Evolutionary conservation across 2,113 vertebrate genomes (phyloP).

Genomic region (Serinus canaria): DNA sequence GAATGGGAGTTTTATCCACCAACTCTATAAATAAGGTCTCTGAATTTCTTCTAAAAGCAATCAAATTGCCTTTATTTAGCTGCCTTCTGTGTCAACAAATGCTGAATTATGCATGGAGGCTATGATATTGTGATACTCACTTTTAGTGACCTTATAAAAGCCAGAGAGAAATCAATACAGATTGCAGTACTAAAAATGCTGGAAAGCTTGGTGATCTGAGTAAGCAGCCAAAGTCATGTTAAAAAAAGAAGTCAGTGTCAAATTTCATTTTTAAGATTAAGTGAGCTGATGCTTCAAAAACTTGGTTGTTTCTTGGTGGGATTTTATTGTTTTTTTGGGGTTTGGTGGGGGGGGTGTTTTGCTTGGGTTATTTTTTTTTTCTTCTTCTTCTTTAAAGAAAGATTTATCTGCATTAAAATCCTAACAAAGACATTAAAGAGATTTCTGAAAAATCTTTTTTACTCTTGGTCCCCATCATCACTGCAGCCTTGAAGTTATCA

Average conservation of each 20-base stretch:
- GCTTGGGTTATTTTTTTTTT: too few relatives aligned
- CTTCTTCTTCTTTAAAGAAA: not conserved
- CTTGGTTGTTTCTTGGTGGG: not conserved
- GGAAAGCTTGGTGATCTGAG: not conserved
- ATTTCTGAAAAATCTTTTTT: not conserved
- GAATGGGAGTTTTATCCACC: not conserved
- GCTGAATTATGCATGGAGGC: constrained; percentile 42
- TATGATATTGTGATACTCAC: constrained; percentile 23
- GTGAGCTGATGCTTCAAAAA: not conserved
- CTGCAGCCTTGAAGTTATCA: not conserved
- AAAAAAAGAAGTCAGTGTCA: not conserved
- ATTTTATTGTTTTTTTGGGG: rapidly evolving
- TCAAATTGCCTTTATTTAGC: constrained; percentile 9
- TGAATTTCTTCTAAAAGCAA: constrained; percentile 3
- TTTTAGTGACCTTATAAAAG: constrained; percentile 40
- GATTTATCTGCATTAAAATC: not conserved
- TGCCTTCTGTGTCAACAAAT: constrained; percentile 9
- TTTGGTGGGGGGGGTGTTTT: not conserved
- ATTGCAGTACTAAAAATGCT: not conserved
- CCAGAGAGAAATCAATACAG: constrained; percentile 4
- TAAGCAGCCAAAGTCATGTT: not conserved
- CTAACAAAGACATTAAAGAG: not conserved
- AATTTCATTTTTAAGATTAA: constrained; percentile 12
- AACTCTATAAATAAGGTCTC: not conserved
- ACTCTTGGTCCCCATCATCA: not conserved